A percentile compares a stretch with the other conserved stretches of the same genome.
phyloP scores from a whole-genome alignment of 2,888 invertebrate species.

The Eudemis profundana region DNA sequence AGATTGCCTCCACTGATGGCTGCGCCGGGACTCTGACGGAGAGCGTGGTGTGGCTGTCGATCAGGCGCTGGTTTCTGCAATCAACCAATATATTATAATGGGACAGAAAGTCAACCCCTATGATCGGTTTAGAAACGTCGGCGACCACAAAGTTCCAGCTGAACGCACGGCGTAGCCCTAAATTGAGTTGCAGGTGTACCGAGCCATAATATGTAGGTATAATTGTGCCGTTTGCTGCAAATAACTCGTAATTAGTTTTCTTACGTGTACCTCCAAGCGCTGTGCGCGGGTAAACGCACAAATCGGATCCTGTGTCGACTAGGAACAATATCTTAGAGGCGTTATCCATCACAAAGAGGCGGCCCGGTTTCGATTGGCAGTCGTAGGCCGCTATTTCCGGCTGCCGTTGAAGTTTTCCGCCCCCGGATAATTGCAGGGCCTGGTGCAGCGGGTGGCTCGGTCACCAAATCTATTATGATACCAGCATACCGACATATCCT shows the following conservation, averaged over 20 bases:
- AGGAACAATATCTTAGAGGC: slow-evolving; percentile 5
- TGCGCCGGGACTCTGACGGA: neutral
- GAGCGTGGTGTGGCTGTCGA: slow-evolving; percentile 2
- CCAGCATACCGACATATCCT: slow-evolving; percentile 4
- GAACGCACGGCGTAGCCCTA: slow-evolving; percentile 1
- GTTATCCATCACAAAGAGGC: slow-evolving; percentile 8
- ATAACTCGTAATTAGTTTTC: slow-evolving; percentile 5
- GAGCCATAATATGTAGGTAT: slow-evolving; percentile 13
- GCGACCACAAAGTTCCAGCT: slow-evolving; percentile 3
- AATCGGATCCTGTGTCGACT: no score
- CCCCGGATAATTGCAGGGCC: neutral
- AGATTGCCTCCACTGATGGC: neutral
- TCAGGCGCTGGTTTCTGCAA: slow-evolving; percentile 13
- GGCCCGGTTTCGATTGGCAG: slow-evolving; percentile 12
- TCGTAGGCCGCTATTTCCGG: slow-evolving; percentile 19
- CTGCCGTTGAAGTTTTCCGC: slow-evolving; percentile 22
- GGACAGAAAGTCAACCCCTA: slow-evolving; percentile 17
- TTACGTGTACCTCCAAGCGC: slow-evolving; percentile 43
- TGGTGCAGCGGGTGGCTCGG: neutral
- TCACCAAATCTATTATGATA: slow-evolving; percentile 10
- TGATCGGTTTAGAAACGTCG: slow-evolving; percentile 47
- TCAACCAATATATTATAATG: slow-evolving; percentile 28
- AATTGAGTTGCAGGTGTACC: neutral
- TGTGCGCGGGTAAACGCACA: slow-evolving; percentile 20
- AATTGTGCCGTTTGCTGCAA: slow-evolving; percentile 10